Conservation (phyloP, 2,797 vertebrate species). For the Diplodus sargus region DNA sequence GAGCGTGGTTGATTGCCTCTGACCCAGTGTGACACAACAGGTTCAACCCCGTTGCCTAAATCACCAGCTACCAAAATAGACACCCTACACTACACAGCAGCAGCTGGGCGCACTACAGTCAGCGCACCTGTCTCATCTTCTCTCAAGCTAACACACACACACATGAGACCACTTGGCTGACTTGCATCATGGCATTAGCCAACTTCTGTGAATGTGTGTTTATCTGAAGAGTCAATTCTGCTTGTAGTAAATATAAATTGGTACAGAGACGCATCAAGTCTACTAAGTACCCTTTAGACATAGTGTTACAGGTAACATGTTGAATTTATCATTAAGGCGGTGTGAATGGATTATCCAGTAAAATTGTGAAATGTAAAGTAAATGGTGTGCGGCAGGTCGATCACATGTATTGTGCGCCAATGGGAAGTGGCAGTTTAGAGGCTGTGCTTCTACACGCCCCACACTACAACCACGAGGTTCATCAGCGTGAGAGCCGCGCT, state of each 20-base stretch:
- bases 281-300: too few species aligned
- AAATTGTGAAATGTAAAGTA: background rate
- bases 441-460: conserved; percentile 67
- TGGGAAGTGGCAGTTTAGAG: conserved; percentile 62
- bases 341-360: accelerated
- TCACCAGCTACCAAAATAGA: conserved; percentile 85
- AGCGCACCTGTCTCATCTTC: conserved; percentile 83
- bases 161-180: conserved; percentile 52
- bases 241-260: background rate
- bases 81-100: conserved; percentile 58
- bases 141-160: conserved; percentile 59
- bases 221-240: background rate
- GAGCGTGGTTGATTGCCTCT: conserved; percentile 33
- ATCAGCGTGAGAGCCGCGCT: conserved; percentile 31
- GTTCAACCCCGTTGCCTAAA: conserved; percentile 69
- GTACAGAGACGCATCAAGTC: background rate
- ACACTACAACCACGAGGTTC: conserved; percentile 81
- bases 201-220: background rate
- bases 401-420: conserved; percentile 55
- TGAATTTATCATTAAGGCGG: too few species aligned
- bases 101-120: conserved; percentile 77
- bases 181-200: conserved; percentile 19
- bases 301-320: accelerated
- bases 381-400: background rate
- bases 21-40: conserved; percentile 58